phyloP scores from a whole-genome alignment of 53 echinoderm and acorn worm species.

The Arbacia lixula region DNA sequence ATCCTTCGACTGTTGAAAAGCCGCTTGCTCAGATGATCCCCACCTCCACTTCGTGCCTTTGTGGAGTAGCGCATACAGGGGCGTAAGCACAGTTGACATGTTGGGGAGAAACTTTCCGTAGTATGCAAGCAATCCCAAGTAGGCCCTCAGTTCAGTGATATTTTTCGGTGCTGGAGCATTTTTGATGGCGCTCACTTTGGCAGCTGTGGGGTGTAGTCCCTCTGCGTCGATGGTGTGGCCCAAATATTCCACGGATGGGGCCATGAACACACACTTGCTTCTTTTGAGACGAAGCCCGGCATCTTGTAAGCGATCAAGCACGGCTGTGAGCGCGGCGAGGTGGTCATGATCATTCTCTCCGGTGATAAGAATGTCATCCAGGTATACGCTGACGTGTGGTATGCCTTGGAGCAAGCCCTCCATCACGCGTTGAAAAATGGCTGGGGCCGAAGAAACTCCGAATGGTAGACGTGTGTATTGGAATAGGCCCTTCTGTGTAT shows the following conservation, averaged over 20 bases:
- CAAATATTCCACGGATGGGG: slow-evolving; percentile 50
- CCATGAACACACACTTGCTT: slow-evolving; percentile 58
- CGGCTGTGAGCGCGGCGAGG: too few species aligned
- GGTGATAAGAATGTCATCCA: slow-evolving; percentile 66
- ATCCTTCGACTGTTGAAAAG: too few species aligned
- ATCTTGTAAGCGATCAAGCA: too few species aligned
- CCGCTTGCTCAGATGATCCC: too few species aligned
- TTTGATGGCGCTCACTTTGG: slow-evolving; percentile 52
- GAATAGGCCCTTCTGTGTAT: slow-evolving; percentile 68
- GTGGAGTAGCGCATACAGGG: too few species aligned
- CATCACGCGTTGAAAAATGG: slow-evolving; percentile 2
- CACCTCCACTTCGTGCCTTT: too few species aligned
- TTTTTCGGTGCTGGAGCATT: slow-evolving; percentile 45
- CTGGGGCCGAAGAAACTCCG: slow-evolving; percentile 10
- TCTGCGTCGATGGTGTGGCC: slow-evolving; percentile 57
- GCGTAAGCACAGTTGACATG: too few species aligned
- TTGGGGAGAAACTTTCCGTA: too few species aligned
- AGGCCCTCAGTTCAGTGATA: slow-evolving; percentile 31
- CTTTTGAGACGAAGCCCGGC: slow-evolving; percentile 52
- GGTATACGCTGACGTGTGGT: slow-evolving; percentile 53
- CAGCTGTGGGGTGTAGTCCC: slow-evolving; percentile 46
- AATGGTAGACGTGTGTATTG: slow-evolving; percentile 52
- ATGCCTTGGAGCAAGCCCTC: slow-evolving; percentile 38
- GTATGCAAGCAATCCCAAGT: too few species aligned
- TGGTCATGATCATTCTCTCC: too few species aligned